A percentile compares a stretch with the other conserved stretches of the same genome.
Conservation (phyloP, 2,113 vertebrate species). For the Astur gentilis region DNA sequence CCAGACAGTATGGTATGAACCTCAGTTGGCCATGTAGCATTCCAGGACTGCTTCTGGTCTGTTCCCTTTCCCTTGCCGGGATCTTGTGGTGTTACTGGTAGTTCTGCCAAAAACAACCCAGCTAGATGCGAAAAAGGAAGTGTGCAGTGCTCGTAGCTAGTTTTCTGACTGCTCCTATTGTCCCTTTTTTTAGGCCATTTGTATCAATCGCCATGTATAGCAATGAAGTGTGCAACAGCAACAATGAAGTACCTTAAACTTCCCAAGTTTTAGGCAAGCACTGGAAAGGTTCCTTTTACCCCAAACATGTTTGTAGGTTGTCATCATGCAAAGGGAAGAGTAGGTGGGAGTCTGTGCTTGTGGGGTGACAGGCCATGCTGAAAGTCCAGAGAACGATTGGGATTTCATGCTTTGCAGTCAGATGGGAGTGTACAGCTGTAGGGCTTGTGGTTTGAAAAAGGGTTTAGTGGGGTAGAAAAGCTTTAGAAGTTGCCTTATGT, state of each 20-base stretch:
- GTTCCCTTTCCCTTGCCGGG: neutral
- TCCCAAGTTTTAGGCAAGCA: neutral
- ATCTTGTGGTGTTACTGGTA: neutral
- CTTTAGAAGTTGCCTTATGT: neutral
- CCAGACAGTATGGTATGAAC: neutral
- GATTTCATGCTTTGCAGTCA: neutral
- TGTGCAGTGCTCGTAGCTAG: fast-evolving
- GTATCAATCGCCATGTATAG: neutral
- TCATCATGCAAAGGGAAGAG: neutral
- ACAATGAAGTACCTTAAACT: neutral
- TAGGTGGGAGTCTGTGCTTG: neutral
- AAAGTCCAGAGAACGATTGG: fast-evolving
- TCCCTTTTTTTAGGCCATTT: neutral
- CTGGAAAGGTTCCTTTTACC: neutral
- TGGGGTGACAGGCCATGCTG: neutral
- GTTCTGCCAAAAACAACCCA: neutral
- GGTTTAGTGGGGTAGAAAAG: neutral
- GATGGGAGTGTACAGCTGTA: neutral
- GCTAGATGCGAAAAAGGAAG: neutral
- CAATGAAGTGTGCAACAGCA: neutral
- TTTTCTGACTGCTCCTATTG: neutral
- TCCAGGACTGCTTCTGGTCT: neutral
- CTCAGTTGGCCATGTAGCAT: neutral
- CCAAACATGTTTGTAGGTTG: fast-evolving
- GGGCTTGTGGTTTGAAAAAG: neutral